These are phyloP conservation scores for Heterotilapia buettikoferi DNA, from an alignment of 2,113 vertebrate species.

Conservation along the genomic window DNA sequence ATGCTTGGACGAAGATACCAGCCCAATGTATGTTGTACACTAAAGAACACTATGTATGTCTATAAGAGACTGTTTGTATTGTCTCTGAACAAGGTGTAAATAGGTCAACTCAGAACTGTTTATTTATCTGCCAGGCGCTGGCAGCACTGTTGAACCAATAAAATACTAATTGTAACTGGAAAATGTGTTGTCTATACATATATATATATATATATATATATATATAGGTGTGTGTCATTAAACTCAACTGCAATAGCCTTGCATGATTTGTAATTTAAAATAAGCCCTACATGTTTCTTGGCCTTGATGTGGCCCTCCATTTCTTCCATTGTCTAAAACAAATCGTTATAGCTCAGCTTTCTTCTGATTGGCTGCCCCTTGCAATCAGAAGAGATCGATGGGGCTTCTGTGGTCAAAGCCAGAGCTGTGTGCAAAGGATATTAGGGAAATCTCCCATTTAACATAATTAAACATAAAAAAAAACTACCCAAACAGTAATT, in stretches of 20 bases:
- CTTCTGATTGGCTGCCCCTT: background rate
- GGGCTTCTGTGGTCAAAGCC: background rate
- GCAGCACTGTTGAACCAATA: constrained; percentile 58
- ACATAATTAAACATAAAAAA: background rate
- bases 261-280: background rate
- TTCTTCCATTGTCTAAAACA: background rate
- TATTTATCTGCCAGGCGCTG: constrained; percentile 55
- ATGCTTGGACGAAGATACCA: constrained; percentile 36
- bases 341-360: background rate
- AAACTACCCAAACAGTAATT: background rate
- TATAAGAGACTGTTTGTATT: constrained; percentile 9
- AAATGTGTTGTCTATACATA: background rate
- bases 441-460: background rate
- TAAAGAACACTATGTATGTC: constrained; percentile 39
- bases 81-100: constrained; percentile 58
- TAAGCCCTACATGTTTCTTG: background rate
- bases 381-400: background rate
- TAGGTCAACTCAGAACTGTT: constrained; percentile 50
- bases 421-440: background rate
- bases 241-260: background rate
- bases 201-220: background rate
- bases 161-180: constrained; percentile 58
- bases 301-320: background rate
- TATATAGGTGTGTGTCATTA: background rate
- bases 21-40: constrained; percentile 43